These are phyloP conservation scores for Buathra laborator DNA, from an alignment of 2,888 invertebrate genomes.

Conservation along the genomic window DNA sequence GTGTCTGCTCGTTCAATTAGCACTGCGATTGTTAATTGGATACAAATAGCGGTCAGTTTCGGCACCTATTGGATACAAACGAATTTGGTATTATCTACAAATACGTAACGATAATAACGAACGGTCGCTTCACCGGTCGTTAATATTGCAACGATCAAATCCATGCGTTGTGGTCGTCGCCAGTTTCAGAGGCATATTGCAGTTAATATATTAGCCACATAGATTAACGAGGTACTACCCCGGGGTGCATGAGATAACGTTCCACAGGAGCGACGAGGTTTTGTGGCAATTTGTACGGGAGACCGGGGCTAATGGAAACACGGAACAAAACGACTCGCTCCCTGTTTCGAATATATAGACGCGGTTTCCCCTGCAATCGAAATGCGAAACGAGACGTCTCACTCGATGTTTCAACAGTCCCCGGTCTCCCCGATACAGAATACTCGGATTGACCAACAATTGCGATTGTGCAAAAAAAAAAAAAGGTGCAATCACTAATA, in stretches of 20 bases:
- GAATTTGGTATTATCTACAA: slow-evolving; percentile 42
- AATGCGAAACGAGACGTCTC: too few species aligned
- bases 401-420: too few species aligned
- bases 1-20: slow-evolving; percentile 16
- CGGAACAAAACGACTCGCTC: too few species aligned
- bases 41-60: slow-evolving; percentile 36
- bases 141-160: slow-evolving; percentile 58
- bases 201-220: slow-evolving; percentile 51
- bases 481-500: too few species aligned
- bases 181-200: slow-evolving; percentile 13
- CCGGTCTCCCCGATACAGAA: too few species aligned
- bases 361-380: too few species aligned
- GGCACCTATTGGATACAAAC: neutral
- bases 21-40: slow-evolving; percentile 48
- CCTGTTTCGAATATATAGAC: too few species aligned
- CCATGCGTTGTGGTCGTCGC: slow-evolving; percentile 22
- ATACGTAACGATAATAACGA: slow-evolving; percentile 61
- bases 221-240: slow-evolving; percentile 52
- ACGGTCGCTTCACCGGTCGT: slow-evolving; percentile 40
- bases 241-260: slow-evolving; percentile 26
- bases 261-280: neutral
- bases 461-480: too few species aligned
- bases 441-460: too few species aligned
- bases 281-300: neutral
- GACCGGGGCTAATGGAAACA: too few species aligned